Evolutionary conservation across 2,888 invertebrate genomes (phyloP), one percentile per base, ranked within the genome.

Genomic region (Trichogramma dendrolimi): DNA sequence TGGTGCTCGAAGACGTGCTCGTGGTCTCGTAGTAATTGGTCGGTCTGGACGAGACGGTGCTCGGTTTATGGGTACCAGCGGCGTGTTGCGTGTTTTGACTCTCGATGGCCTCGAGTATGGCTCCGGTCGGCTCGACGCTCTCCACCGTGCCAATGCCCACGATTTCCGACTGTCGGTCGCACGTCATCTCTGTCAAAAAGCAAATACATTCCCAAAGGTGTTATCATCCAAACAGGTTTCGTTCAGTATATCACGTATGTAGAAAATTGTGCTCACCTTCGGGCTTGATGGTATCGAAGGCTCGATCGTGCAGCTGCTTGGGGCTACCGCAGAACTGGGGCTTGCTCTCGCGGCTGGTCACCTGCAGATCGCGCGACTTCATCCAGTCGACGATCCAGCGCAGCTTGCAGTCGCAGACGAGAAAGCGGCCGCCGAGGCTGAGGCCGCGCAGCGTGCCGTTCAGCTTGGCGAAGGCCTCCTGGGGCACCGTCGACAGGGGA

Each of bases 321-420:
- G 95, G 95, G 69, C 87, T 87, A 10, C 94, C 94, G 74, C 94
- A 95, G 79, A 94, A 95, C 78, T 95, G 94, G 6, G 94, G 94
- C 79, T 92, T 93, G 71, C 93, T 84, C 79, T 95, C 95, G 50
- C 94, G 85, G 67, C 94, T 94, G 8, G 94, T 94, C 27, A 95
- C 94, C 84, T 95, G 94, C 48, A 95, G 82, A 76, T 94, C 94
- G 10, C 89, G 89, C 67, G 88, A 88, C 58, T 88, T 85, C 70
- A 94, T 93, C 95, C 94, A 95, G 74, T 94, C 89, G 64, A 91
- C 88, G 63, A 94, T 89, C 95, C 95, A 95, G 6, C 88, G 85
- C 54, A 95, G 79, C 62, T 89, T 87, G 77, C 95, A 95, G 75
- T 95, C 94, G 74, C 95, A 95, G 69, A 90, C 89, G 42, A 95